A percentile compares a stretch with the other conserved stretches of the same genome.
Evolutionary conservation across 2,113 vertebrate species (phyloP).

Genomic region (Phasianus colchicus): DNA sequence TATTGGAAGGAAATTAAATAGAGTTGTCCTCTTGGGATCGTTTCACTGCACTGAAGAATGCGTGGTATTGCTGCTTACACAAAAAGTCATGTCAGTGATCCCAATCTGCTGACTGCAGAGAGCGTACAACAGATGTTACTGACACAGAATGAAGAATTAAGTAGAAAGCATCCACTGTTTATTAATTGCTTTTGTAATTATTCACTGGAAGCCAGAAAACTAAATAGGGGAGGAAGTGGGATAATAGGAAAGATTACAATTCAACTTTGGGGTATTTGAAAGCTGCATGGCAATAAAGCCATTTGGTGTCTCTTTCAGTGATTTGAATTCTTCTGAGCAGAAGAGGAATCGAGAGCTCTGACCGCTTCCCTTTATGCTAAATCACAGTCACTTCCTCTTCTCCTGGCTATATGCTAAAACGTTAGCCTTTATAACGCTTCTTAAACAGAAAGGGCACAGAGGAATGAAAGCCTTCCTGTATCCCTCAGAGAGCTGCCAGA

Average conservation of each 20-base stretch:
- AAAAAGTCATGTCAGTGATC: constrained; percentile 37
- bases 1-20: constrained; percentile 26
- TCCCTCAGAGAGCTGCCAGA: not conserved
- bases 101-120: not conserved
- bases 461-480: constrained; percentile 54
- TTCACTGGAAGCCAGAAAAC: constrained; percentile 23
- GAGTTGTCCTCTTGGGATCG: constrained; percentile 16
- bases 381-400: constrained; percentile 12
- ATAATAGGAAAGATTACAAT: constrained; percentile 4
- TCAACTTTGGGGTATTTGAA: not conserved
- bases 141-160: constrained; percentile 30
- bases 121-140: constrained; percentile 3
- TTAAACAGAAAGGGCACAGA: constrained; percentile 21
- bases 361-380: not conserved
- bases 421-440: not conserved
- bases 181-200: constrained; percentile 50
- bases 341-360: not conserved
- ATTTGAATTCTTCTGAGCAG: constrained; percentile 4
- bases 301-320: not conserved
- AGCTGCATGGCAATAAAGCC: not conserved
- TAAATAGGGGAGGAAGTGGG: not conserved
- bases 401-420: constrained; percentile 32
- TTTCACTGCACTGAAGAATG: constrained; percentile 35
- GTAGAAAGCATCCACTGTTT: constrained; percentile 41
- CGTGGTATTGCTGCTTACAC: constrained; percentile 21